Base-by-base conservation (phyloP, 2,113 vertebrate species). In the Scytalopus superciliaris region DNA sequence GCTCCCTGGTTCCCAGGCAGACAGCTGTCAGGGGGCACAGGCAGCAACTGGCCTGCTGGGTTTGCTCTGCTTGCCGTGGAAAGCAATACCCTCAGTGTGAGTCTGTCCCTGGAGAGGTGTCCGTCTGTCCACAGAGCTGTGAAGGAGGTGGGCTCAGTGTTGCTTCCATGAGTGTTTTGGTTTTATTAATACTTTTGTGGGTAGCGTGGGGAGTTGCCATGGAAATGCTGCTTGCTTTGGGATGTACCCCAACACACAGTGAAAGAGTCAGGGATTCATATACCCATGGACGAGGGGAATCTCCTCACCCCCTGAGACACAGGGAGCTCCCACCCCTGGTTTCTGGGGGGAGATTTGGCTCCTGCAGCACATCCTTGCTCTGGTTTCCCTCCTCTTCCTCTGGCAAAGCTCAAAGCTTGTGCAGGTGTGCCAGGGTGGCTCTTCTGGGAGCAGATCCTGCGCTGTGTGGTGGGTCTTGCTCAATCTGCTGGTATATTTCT, bases 21-120 rank as follows among this genome's bases (percentile, higher is more conserved):
- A 35, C 97, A 97, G 94, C 97, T 98, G 97, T 73, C 64, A 10
- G 57, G 63, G 63, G 96, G 31, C 88, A 84, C 62, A 14, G 59
- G 83, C 33, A 21, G 90, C 96, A 97, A 85, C 91, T 97, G 96
- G 49, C 74, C 57, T 33, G 5, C 1, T 28, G 80, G 40, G 27
- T 72, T 94, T 55, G 72, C 49, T 74, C 14, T 3, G 22, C 50
- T 84, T 9, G 0, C 0, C 3, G 1, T 12, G 66, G 56, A 94
- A 91, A 79, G 84, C 0, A 64, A 95, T 78, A n/a, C 5, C 47
- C 17, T 6, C 0, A 0, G 22, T 7, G 92, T 13, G 14, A 5
- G 57, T 62, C 69, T 19, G 63, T 79, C 74, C 56, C 53, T 14
- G 2, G 40, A n/a, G 84, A 2, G 33, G 84, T 14, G 87, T 64